Evolutionary conservation across 92 coral and sea anemone genomes (phyloP).

Genomic region (Chrysogorgia sp.): DNA sequence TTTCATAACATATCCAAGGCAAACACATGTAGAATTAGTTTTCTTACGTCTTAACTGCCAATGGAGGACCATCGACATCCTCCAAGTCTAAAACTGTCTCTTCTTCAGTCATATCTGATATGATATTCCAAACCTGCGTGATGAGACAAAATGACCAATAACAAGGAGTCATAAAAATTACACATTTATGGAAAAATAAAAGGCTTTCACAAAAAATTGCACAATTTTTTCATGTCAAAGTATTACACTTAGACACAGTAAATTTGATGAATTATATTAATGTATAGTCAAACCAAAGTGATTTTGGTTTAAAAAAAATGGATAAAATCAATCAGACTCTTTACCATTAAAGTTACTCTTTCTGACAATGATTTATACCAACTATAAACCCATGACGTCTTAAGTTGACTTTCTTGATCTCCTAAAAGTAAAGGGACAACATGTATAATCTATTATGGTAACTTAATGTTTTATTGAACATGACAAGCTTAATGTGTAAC

Average conservation of each 20-base stretch:
- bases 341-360: slow-evolving; percentile 8
- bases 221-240: no score
- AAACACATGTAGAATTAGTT: neutral
- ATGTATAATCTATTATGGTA: neutral
- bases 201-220: no score
- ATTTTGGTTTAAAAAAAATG: no score
- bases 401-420: slow-evolving; percentile 8
- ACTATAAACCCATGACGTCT: slow-evolving; percentile 12
- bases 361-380: slow-evolving; percentile 1
- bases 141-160: neutral
- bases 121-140: slow-evolving; percentile 76
- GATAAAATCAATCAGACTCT: neutral
- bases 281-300: no score
- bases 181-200: no score
- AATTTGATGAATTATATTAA: no score
- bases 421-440: neutral
- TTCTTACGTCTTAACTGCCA: slow-evolving; percentile 82
- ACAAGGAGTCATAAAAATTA: neutral
- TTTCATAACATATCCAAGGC: no score
- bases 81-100: slow-evolving; percentile 62
- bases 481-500: neutral
- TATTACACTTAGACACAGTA: no score
- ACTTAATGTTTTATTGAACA: neutral
- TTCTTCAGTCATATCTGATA: slow-evolving; percentile 91
- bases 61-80: slow-evolving; percentile 75